Evolutionary conservation across 2,113 vertebrate genomes (phyloP), one percentile per base, ranked within the genome.

Genomic region (Bubo scandiacus): DNA sequence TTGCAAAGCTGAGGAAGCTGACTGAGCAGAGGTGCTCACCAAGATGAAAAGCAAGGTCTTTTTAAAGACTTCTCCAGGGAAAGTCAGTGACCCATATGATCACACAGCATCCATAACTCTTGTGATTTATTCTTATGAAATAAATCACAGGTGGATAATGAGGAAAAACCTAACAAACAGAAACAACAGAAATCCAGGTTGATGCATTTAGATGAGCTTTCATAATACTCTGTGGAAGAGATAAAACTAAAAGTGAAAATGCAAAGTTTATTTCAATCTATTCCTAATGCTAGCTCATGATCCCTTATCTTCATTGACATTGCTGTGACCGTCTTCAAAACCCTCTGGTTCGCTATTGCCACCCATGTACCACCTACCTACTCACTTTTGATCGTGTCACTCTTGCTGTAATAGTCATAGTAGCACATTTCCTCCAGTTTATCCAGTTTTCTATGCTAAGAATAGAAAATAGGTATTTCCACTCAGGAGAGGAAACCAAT

Each of bases 1-100:
- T 78, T 25, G 10, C 63, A 96, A 93, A 94, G 84, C 74, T 90
- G 66, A 90, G 79, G 88, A 54, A 47, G 85, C 84, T 85, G 82
- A 27, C 84, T 86, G 82, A 27, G 55, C 63, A 89, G 90, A 52
- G 7, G 32, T 25, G 38, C 88, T 86, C 77, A 78, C 82, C 68
- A 75, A 75, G 68, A 92, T 83, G 88, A 95, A 97, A 89, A 27
- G 66, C 63, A 57, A 40, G 32, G 54, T 45, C 59, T 84, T 94
- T 88, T 80, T 61, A 74, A 91, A 86, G 81, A 79, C 66, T 62
- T 63, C 65, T 49, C 86, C 90, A 85, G 84, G 80, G 36, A 90
- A 97, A 96, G 73, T 85, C 63, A 67, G 66, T 38, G 65, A 83
- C 90, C 70, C 92, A 62, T 34, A 54, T 42, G 78, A 93, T 19